Evolutionary conservation across 2,797 vertebrate species (phyloP), one percentile per base, ranked within the genome.

Genomic region (Neoniphon sammara): DNA sequence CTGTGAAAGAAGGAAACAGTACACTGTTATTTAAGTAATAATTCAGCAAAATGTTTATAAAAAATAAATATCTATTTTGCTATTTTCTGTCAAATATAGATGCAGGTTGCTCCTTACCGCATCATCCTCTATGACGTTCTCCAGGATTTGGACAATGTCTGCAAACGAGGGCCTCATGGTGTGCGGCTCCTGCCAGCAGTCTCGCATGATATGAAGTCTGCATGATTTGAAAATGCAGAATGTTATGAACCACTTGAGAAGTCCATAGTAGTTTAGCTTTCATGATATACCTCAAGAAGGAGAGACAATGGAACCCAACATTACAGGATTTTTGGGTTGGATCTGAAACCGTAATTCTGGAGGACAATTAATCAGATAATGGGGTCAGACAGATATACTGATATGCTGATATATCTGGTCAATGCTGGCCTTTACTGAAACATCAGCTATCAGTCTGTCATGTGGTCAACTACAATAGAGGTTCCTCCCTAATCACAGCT

Each of bases 161-260:
- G 73, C 77, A 82, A 94, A 94, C 0, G 90, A 85, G 0, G 94
- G 94, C 67, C 94, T 92, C 23, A 87, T 59, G 0, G 88, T 81
- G 79, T 94, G 79, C 0, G 89, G 91, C 44, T 94, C 93, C 89
- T 74, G 49, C 94, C 94, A 94, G 54, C 93, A 94, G 56, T 93
- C 85, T 8, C 55, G 70, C 84, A 94, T 93, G 67, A 94, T 76
- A 44, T 93, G 91, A 57, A 92, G 77, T 27, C 93, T 94, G 78
- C 21, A 14, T 34, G 17, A 60, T 63, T 66, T 1, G 44, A 5
- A 66, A 3, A 61, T 18, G 15, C 14, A 64, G 60, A 18, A 7
- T 17, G 50, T 39, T 20, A 31, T 47, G 18, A 30, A 7, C n/a
- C 15, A 54, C 3, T 36, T 36, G 6, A 11, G 39, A 27, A 27